Percentiles rank a stretch among this genome's conserved stretches.
Conservation (phyloP, 1,140 invertebrate genomes). For the Ganaspis sp. region DNA sequence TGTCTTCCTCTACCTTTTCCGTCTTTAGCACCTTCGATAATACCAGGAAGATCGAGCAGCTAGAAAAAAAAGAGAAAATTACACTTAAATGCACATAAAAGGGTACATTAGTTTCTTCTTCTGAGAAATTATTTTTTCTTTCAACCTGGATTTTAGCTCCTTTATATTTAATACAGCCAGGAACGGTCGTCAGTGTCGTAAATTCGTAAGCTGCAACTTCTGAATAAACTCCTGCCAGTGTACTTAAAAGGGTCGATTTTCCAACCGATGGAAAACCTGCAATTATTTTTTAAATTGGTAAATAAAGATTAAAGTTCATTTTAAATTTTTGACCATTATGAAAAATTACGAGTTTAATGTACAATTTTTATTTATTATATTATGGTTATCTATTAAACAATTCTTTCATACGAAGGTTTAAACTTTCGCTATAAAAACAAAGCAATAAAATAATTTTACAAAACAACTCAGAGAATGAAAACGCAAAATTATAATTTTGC, state of each 20-base stretch:
- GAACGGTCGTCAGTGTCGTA: constrained; percentile 99
- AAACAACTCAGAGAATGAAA: too few relatives aligned
- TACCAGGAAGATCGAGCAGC: constrained; percentile 98
- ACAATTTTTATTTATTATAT: too few relatives aligned
- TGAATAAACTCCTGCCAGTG: constrained; percentile 98
- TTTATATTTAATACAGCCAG: constrained; percentile 99
- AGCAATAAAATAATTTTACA: too few relatives aligned
- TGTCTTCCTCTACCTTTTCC: constrained; percentile 98
- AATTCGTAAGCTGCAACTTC: constrained; percentile 99
- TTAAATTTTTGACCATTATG: too few relatives aligned
- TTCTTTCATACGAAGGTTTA: too few relatives aligned
- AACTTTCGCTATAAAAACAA: too few relatives aligned
- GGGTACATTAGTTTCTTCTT: not conserved
- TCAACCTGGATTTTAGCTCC: constrained; percentile 98
- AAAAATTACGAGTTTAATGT: too few relatives aligned
- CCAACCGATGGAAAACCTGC: constrained; percentile 99
- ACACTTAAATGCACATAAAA: constrained; percentile 6
- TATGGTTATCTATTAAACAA: too few relatives aligned
- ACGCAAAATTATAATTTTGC: too few relatives aligned
- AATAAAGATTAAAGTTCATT: too few relatives aligned
- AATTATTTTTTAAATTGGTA: too few relatives aligned
- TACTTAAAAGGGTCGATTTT: constrained; percentile 97
- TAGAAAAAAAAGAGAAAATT: constrained; percentile 70
- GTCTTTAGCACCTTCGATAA: constrained; percentile 99
- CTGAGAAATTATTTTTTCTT: not conserved